These are phyloP conservation scores for Pristionchus arcanus DNA, from an alignment of 2,888 invertebrate species.

Conservation along the genomic window DNA sequence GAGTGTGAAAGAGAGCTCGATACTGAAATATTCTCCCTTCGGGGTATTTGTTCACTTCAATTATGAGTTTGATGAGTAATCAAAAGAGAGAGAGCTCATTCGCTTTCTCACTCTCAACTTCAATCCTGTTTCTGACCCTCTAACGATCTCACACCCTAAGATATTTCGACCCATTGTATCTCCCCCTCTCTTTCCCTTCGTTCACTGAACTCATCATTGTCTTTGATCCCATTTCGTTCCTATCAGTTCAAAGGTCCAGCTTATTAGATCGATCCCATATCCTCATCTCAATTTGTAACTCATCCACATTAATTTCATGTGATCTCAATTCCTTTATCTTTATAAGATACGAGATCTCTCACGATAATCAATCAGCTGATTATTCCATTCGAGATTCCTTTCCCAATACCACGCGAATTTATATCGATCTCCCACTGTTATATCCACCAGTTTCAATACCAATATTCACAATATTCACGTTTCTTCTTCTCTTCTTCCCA, in stretches of 20 bases:
- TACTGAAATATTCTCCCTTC: neutral
- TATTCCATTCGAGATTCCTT: neutral
- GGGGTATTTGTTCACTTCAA: slow-evolving; percentile 21
- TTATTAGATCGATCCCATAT: neutral
- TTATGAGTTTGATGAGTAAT: slow-evolving; percentile 48
- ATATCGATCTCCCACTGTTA: neutral
- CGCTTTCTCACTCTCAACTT: slow-evolving; percentile 18
- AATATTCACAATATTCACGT: neutral
- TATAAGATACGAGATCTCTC: neutral
- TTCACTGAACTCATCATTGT: slow-evolving; percentile 23
- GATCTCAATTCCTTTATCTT: neutral
- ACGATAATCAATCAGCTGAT: neutral
- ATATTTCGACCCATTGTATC: slow-evolving; percentile 35
- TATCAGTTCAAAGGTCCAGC: neutral
- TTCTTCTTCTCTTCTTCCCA: neutral
- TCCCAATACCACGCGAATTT: neutral
- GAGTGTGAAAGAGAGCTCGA: neutral
- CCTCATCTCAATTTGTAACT: neutral
- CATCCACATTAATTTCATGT: neutral
- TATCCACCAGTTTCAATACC: neutral
- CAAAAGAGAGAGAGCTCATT: slow-evolving; percentile 4
- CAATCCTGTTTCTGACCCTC: slow-evolving; percentile 48
- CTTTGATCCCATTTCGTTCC: slow-evolving; percentile 2
- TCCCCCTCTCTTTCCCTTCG: neutral
- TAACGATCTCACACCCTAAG: slow-evolving; percentile 47